phyloP scores from a whole-genome alignment of 2,888 invertebrate species.

The Apodemia hepburni region DNA sequence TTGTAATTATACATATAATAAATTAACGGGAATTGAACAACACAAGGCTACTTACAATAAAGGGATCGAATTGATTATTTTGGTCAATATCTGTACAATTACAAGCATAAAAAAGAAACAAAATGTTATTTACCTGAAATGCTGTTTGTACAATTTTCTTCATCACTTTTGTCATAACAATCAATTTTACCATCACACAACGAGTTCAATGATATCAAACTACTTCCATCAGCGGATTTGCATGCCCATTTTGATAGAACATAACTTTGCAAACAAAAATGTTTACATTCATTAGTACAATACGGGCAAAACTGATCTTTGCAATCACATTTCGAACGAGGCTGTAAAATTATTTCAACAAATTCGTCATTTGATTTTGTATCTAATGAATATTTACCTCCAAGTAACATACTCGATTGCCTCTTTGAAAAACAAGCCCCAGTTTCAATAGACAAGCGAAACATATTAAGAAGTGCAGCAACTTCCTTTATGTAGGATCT shows the following conservation, averaged over 20 bases:
- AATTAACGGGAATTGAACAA: no score
- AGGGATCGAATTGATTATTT: no score
- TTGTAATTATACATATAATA: no score
- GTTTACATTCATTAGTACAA: constrained; percentile 47
- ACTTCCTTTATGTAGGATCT: constrained; percentile 38
- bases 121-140: constrained; percentile 37
- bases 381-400: constrained; percentile 27
- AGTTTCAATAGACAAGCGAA: constrained; percentile 42
- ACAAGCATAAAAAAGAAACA: no score
- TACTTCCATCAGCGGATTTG: constrained; percentile 39
- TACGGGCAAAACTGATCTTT: constrained; percentile 38
- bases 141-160: constrained; percentile 42
- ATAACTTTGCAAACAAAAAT: constrained; percentile 49
- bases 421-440: constrained; percentile 40
- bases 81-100: no score
- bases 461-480: constrained; percentile 40
- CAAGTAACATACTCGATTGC: constrained; percentile 24
- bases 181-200: constrained; percentile 67
- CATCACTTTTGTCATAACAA: constrained; percentile 61
- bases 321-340: constrained; percentile 41
- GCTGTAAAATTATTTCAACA: constrained; percentile 13
- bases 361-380: constrained; percentile 27
- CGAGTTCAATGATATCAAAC: constrained; percentile 43
- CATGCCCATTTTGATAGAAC: constrained; percentile 50
- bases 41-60: no score